Evolutionary conservation across 2,113 vertebrate species (phyloP).

Genomic region (Anas platyrhynchos): DNA sequence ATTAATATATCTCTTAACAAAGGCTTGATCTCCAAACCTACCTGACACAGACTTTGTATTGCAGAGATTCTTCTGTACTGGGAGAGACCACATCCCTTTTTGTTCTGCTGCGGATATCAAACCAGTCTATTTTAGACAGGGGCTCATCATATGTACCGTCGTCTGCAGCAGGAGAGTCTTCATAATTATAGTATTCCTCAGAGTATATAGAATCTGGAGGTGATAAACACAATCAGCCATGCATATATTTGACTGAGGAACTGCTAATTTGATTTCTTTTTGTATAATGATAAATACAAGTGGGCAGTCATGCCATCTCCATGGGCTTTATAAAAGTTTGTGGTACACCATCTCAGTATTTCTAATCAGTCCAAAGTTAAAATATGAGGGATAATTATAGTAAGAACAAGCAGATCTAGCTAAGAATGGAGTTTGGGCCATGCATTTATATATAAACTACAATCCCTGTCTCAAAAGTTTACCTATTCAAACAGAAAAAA

Average conservation of each 20-base stretch:
- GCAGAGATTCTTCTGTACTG: conserved; percentile 21
- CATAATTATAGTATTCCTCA: conserved; percentile 62
- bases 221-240: not conserved
- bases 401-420: not conserved
- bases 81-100: conserved; percentile 48
- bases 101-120: conserved; percentile 73
- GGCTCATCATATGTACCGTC: not conserved
- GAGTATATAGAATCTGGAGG: not conserved
- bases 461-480: not conserved
- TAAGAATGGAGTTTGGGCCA: not conserved
- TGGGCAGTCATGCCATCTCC: not conserved
- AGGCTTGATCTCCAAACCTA: conserved; percentile 27
- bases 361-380: not conserved
- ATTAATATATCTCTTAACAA: not conserved
- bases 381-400: not conserved
- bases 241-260: not conserved
- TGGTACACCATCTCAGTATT: not conserved
- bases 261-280: not conserved
- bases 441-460: not conserved
- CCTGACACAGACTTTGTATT: conserved; percentile 76
- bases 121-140: conserved; percentile 63
- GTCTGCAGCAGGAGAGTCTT: not conserved
- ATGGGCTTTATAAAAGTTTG: not conserved
- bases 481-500: not conserved
- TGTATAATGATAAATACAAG: not conserved